Evolutionary conservation across 2,888 invertebrate species (phyloP).

Genomic region (Plebejus anna): DNA sequence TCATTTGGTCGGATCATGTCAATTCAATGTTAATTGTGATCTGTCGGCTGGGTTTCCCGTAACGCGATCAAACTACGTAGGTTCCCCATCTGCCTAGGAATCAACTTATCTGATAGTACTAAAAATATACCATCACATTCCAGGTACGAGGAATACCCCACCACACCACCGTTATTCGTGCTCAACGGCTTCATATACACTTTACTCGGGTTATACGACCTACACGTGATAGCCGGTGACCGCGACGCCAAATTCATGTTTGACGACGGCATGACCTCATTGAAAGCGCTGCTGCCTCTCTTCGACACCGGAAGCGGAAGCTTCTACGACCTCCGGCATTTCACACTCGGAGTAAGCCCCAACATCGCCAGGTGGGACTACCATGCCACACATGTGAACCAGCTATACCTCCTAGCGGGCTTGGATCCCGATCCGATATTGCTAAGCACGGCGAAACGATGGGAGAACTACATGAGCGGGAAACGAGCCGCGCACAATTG

Average conservation of each 20-base stretch:
- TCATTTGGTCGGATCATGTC: no score
- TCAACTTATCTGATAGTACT: no score
- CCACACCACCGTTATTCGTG: conserved; percentile 95
- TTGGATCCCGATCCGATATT: conserved; percentile 91
- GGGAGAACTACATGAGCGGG: conserved; percentile 98
- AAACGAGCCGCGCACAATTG: conserved; percentile 96
- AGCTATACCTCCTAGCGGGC: conserved; percentile 91
- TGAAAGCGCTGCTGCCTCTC: conserved; percentile 92
- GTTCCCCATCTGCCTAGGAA: no score
- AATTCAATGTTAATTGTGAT: no score
- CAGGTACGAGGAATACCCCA: conserved; percentile 99
- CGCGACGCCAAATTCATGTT: conserved; percentile 88
- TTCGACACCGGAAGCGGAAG: conserved; percentile 98
- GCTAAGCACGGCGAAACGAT: conserved; percentile 90
- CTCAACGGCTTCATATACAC: conserved; percentile 99
- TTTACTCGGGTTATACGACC: conserved; percentile 95
- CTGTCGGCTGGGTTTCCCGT: no score
- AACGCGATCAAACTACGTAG: no score
- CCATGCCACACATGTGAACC: conserved; percentile 98
- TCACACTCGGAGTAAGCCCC: conserved; percentile 92
- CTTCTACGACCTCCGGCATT: conserved; percentile 96
- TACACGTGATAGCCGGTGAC: conserved; percentile 88
- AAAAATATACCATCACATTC: neutral
- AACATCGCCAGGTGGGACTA: conserved; percentile 99
- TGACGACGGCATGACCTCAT: conserved; percentile 90